Base-by-base conservation (phyloP, 2,113 vertebrate genomes). In the Bagarius yarrelli region DNA sequence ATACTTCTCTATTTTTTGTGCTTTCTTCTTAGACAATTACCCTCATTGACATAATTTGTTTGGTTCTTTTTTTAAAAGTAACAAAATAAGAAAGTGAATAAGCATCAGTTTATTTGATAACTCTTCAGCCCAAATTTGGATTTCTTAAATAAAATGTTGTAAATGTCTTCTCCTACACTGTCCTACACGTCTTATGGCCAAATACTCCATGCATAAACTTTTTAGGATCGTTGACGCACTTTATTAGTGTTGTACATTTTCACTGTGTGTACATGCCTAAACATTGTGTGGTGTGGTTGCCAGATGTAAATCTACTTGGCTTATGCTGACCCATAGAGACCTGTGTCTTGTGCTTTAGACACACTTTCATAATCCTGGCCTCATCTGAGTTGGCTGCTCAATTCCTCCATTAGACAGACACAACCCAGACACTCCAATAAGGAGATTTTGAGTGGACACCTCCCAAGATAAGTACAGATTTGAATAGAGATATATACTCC, bases 391-490 rank as follows among this genome's bases (percentile, higher is more conserved):
- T 52, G 52, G 75, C 25, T 67, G 40, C 53, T 81, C 57, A 72
- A 34, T 75, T 67, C 30, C 25, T 57, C 57, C 53, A 76, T 69
- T 56, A 77, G 32, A 55, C 50, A 64, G 74, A 84, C 67, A 63
- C 52, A 66, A 73, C 74, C 30, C 79, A 84, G 79, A 81, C 23
- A 47, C 70, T 19, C 25, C 59, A 66, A 78, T 84, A 78, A 84
- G 74, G 74, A 36, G 73, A 84, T 81, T 81, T 56, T 52, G 50
- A 64, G 27, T 66, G 75, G 52, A 52, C 44, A 55, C 52, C 55
- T 81, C 60, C 44, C 50, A 52, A 30, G 30, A 66, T 76, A 47
- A 57, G 64, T 64, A 52, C 53, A 60, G 67, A 82, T 69, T 76
- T 56, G n/a, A 77, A 32, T 32, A 57, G 15, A 27, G n/a, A n/a